Evolutionary conservation across 2,888 invertebrate genomes (phyloP), one percentile per base, ranked within the genome.

Genomic region (Apeira syringaria): DNA sequence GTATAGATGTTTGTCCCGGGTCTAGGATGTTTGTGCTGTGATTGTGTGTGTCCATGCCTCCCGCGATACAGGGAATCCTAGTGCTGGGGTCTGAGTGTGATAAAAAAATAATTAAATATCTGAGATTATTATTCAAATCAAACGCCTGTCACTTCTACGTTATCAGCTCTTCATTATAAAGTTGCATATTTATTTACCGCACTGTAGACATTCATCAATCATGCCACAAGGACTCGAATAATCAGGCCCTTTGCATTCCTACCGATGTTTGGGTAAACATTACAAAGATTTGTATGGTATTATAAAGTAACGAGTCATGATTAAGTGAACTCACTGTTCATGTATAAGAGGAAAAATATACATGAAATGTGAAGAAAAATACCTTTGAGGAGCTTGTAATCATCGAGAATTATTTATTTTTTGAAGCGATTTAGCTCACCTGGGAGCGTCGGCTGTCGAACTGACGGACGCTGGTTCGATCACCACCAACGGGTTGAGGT

Each of bases 191-290:
- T 44, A 34, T 30, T 27, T n/a, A 25, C 29, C 29, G 17, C 12
- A 11, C 13, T 36, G 27, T 37, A 43, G 40, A 53, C 38, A 38
- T 57, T 56, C 59, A 74, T 75, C 69, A 69, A 71, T 76, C 74
- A 75, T 65, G 60, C 44, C 47, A 59, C 62, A 66, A 69, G 61
- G 61, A 58, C 61, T 51, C 38, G 45, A 39, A 54, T 73, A 74
- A 74, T 75, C 63, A 70, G 66, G 63, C 54, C 56, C 53, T 71
- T 73, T 68, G 60, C 65, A 75, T 73, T 68, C 73, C 20, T 42
- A 53, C 52, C 46, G 50, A 53, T 47, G 42, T 48, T 49, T 46
- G 54, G 51, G 48, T 43, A 57, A 54, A 58, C 27, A 10, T 38
- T 47, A 33, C 38, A 42, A 36, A 37, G 36, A 26, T 38, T 26